Conservation (phyloP, 2,888 invertebrate genomes). For the Charanyca ferruginea region DNA sequence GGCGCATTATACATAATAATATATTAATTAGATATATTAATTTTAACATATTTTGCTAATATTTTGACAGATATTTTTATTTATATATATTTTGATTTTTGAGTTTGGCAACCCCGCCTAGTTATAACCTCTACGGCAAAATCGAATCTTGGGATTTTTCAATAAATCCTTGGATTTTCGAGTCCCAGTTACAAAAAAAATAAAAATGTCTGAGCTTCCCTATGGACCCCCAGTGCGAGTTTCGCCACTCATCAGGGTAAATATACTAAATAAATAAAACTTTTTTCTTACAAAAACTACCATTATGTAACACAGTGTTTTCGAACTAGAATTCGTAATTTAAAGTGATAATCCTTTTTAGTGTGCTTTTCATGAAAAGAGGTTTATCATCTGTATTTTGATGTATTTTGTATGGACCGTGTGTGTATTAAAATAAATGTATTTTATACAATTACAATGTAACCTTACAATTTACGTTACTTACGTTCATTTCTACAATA, state of each 20-base stretch:
- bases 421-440: neutral
- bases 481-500: no score
- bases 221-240: conserved; percentile 94
- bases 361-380: conserved; percentile 7
- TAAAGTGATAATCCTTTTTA: conserved; percentile 37
- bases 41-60: no score
- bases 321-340: conserved; percentile 66
- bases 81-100: conserved; percentile 1
- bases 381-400: neutral
- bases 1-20: no score
- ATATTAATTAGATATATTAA: no score
- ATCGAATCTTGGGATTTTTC: conserved; percentile 70
- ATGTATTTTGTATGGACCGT: neutral
- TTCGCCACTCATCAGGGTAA: conserved; percentile 95
- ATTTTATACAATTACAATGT: neutral
- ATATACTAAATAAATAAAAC: conserved; percentile 63
- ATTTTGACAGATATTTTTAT: conserved; percentile 29
- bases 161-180: conserved; percentile 77
- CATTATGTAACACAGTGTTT: conserved; percentile 83
- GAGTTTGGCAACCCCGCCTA: conserved; percentile 54
- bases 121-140: conserved; percentile 71
- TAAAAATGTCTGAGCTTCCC: conserved; percentile 85
- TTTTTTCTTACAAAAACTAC: conserved; percentile 48
- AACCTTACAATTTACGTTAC: conserved; percentile 45
- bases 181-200: conserved; percentile 64